Evolutionary conservation across 2,797 vertebrate species (phyloP).

Genomic region (Spheniscus humboldti): DNA sequence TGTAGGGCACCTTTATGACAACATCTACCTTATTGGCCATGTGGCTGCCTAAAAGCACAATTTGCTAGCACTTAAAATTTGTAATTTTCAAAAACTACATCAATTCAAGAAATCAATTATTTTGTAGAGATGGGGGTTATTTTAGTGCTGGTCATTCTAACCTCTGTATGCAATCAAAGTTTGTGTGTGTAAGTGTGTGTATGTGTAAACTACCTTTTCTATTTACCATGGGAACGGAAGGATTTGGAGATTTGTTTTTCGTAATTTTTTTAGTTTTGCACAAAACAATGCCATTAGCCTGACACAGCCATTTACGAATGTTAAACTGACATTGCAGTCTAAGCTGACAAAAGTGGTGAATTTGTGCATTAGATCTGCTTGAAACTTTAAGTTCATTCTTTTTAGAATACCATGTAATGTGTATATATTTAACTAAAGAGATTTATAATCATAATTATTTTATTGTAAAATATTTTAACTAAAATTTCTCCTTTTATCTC

Average conservation of each 20-base stretch:
- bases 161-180: conserved; percentile 74
- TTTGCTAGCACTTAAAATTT: conserved; percentile 67
- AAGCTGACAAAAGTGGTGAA: conserved; percentile 65
- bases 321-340: conserved; percentile 77
- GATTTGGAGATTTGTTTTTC: conserved; percentile 63
- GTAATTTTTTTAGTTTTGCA: conserved; percentile 74
- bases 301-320: conserved; percentile 67
- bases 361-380: conserved; percentile 74
- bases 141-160: conserved; percentile 75
- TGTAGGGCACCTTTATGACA: conserved; percentile 98
- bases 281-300: conserved; percentile 76
- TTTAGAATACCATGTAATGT: conserved; percentile 79
- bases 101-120: conserved; percentile 45
- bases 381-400: conserved; percentile 74
- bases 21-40: conserved; percentile 98
- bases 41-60: conserved; percentile 89
- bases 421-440: conserved; percentile 88
- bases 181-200: conserved; percentile 57
- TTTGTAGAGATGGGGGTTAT: conserved; percentile 69
- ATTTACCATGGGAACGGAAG: conserved; percentile 62
- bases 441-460: conserved; percentile 88
- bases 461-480: conserved; percentile 89
- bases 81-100: conserved; percentile 55
- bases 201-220: conserved; percentile 65
- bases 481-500: conserved; percentile 76